Conservation (phyloP, 2,113 vertebrate species). For the Rattus norvegicus region DNA sequence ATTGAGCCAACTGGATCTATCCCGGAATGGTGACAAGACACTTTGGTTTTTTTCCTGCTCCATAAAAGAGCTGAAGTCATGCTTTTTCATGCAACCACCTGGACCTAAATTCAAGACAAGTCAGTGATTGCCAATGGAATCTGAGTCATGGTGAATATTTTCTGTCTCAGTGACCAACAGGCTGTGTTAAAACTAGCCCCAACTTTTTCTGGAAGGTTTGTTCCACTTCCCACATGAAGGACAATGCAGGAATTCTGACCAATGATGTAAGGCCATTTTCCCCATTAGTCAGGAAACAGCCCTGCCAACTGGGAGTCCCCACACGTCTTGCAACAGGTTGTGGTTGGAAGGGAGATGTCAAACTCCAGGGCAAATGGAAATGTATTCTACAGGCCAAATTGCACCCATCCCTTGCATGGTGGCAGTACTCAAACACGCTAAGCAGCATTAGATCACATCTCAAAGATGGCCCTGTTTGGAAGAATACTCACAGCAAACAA, state of each 20-base stretch:
- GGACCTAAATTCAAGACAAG: conserved; percentile 50
- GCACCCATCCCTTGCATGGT: background rate
- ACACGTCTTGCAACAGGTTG: background rate
- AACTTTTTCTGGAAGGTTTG: conserved; percentile 46
- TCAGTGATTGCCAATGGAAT: conserved; percentile 44
- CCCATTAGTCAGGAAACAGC: conserved; percentile 72
- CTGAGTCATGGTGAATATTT: conserved; percentile 62
- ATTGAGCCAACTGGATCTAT: background rate
- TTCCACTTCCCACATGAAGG: conserved; percentile 63
- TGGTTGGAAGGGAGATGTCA: conserved; percentile 32
- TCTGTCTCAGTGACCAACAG: conserved; percentile 59
- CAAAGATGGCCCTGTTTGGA: background rate
- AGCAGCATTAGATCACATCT: background rate
- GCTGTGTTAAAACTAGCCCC: conserved; percentile 67
- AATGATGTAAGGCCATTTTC: conserved; percentile 71
- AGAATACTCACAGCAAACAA: background rate
- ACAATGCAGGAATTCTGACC: conserved; percentile 64
- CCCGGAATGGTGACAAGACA: conserved; percentile 14
- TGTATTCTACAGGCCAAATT: conserved; percentile 50
- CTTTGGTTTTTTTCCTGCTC: background rate
- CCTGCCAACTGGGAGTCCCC: conserved; percentile 61
- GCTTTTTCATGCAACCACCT: conserved; percentile 18
- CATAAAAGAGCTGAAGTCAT: background rate
- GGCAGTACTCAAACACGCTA: background rate
- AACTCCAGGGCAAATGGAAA: conserved; percentile 56